Base-by-base conservation (phyloP, 2,113 vertebrate genomes). In the Psammodynastes pulverulentus region DNA sequence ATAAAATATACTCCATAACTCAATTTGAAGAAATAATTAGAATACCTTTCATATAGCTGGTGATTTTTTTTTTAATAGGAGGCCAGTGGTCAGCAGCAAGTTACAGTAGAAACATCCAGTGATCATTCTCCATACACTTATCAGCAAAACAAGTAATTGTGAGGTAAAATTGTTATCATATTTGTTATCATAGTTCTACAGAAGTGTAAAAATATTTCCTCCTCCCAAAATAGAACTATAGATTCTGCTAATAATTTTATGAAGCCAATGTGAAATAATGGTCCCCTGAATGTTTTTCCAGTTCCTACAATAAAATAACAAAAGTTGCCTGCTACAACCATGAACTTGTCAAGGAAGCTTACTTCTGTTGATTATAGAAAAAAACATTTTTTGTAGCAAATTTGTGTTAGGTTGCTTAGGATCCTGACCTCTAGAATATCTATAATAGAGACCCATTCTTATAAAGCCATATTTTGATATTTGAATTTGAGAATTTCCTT, bases 61-160 rank as follows among this genome's bases (percentile, higher is more conserved):
- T 34, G 29, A 89, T 96, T 95, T 92, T 94, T 94, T 94, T 93
- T 90, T 97, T 97, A 94, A 94, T 97, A 99, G 99, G 99, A 99
- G 95, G 98, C 98, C 91, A 98, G 98, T 95, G 97, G 98, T 95
- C 98, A 99, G 93, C 98, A 99, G 67, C 99, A 98, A 96, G 98
- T 98, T 96, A 96, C 98, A 93, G 98, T 99, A 96, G 99, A 99
- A 94, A 98, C 99, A 13, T 98, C 98, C 94, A 98, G 97, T 96
- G 99, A 99, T 96, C 99, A 98, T 97, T 99, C 99, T 97, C 98
- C 98, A 23, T 99, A 99, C 92, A 97, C 98, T 52, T 99, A 99
- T 97, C 99, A 99, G 97, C 99, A 99, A 97, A 98, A 98, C 97
- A 99, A 99, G 98, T 99, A 99, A 98, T 96, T 97, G 97, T 96